These are phyloP conservation scores for Pogonomyrmex barbatus DNA, from an alignment of 1,140 invertebrate species.

Conservation along the genomic window DNA sequence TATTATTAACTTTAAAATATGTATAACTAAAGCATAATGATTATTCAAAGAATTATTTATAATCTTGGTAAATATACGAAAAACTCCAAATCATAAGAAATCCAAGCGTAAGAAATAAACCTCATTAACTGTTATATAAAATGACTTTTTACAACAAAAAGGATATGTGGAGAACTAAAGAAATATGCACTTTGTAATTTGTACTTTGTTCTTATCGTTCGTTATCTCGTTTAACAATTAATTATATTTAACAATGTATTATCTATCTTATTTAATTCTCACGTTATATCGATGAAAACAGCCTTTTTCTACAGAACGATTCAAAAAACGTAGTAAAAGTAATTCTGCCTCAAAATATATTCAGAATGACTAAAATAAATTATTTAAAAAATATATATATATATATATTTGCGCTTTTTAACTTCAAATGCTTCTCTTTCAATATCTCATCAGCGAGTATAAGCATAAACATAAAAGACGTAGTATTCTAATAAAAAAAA, in stretches of 20 bases:
- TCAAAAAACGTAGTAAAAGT: neutral
- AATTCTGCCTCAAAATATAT: neutral
- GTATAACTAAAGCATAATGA: neutral
- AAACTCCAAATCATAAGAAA: neutral
- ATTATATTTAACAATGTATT: neutral
- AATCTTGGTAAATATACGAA: neutral
- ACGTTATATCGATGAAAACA: neutral
- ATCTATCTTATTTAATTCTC: neutral
- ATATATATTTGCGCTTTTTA: neutral
- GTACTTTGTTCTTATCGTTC: neutral
- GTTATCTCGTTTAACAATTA: neutral
- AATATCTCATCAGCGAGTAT: neutral
- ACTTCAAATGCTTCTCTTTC: neutral
- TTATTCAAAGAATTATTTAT: neutral
- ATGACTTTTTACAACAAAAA: neutral
- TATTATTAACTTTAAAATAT: neutral
- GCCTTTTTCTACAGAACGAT: neutral
- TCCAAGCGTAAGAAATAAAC: neutral
- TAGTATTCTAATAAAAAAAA: neutral
- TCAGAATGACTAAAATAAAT: neutral
- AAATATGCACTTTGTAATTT: slow-evolving; percentile 22
- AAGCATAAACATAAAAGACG: neutral
- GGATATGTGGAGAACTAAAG: neutral
- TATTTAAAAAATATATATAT: neutral
- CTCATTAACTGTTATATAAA: neutral